A percentile compares a stretch with the other conserved stretches of the same genome.
Evolutionary conservation across 1,140 invertebrate species (phyloP).

Genomic region (Archegozetes longisetosus): DNA sequence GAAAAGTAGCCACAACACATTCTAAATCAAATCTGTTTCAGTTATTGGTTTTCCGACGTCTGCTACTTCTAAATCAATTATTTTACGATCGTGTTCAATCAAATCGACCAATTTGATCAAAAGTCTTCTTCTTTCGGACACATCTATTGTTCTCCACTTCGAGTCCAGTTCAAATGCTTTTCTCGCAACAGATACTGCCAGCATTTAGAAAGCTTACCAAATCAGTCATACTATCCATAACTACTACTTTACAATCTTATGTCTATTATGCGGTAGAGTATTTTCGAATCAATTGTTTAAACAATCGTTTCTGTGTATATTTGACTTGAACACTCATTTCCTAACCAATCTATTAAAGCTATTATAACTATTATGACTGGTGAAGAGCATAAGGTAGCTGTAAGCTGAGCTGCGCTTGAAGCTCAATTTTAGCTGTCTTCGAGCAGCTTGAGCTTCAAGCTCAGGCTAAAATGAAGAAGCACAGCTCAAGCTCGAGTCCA

Average conservation of each 20-base stretch:
- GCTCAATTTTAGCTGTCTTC: too few species aligned
- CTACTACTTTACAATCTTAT: too few species aligned
- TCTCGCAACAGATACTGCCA: not conserved
- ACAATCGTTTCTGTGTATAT: not conserved
- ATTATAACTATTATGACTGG: too few species aligned
- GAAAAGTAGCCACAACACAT: conserved; percentile 39
- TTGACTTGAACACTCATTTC: not conserved
- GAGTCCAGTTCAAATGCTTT: conserved; percentile 40
- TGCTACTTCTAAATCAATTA: conserved; percentile 55
- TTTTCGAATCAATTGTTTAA: not conserved
- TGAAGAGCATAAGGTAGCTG: too few species aligned
- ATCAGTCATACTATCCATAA: too few species aligned
- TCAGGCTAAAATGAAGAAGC: too few species aligned
- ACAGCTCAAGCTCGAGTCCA: too few species aligned
- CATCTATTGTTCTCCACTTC: conserved; percentile 78
- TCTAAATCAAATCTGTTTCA: conserved; percentile 48
- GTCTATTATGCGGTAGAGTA: too few species aligned
- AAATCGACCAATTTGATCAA: conserved; percentile 66
- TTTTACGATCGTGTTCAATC: conserved; percentile 54
- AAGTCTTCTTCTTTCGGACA: conserved; percentile 59
- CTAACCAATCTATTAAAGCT: not conserved
- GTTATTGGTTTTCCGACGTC: conserved; percentile 74
- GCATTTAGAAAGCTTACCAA: not conserved
- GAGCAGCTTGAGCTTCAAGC: too few species aligned
- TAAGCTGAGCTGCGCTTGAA: too few species aligned